Evolutionary conservation across 2,797 vertebrate genomes (phyloP), one percentile per base, ranked within the genome.

Genomic region (Rhinophrynus dorsalis): DNA sequence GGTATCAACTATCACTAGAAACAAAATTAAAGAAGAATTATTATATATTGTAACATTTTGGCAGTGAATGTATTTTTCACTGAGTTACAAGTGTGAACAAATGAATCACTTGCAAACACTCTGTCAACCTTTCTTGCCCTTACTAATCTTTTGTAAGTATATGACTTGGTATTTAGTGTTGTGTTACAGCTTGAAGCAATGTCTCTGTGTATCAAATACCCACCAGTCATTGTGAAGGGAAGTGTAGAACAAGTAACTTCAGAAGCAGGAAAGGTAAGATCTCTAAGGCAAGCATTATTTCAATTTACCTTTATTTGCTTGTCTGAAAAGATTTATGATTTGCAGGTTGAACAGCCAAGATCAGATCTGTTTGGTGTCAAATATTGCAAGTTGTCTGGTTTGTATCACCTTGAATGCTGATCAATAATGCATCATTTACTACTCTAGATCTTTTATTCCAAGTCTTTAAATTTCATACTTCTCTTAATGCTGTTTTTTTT

Each of bases 191-290:
- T 80, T 63, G 75, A 71, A 83, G 76, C 79, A 55, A 40, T 44
- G 76, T 80, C 79, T 80, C 24, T 50, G 64, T 75, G 57, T 65
- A 82, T 86, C 78, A 78, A 62, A 75, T 65, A 59, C 68, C 74
- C 54, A 57, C 54, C 64, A 76, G 55, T 78, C 75, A 74, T 51
- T 73, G 75, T 73, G 72, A 79, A 75, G 81, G 75, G 79, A 81
- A 81, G 75, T 82, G 80, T 84, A 83, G 76, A 81, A 82, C 78
- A 84, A 80, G 76, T 74, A 77, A 77, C 74, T 79, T 75, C 81
- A 71, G 73, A 82, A 79, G 7, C 73, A 40, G 48, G 37, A 74
- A 68, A 21, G 38, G 20, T 70, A 58, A 57, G 58, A 42, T 78
- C 78, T 78, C 65, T 55, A 54, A 40, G 30, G 52, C 33, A 72